Base-by-base conservation (phyloP, 2,797 vertebrate genomes). In the Pterois miles region DNA sequence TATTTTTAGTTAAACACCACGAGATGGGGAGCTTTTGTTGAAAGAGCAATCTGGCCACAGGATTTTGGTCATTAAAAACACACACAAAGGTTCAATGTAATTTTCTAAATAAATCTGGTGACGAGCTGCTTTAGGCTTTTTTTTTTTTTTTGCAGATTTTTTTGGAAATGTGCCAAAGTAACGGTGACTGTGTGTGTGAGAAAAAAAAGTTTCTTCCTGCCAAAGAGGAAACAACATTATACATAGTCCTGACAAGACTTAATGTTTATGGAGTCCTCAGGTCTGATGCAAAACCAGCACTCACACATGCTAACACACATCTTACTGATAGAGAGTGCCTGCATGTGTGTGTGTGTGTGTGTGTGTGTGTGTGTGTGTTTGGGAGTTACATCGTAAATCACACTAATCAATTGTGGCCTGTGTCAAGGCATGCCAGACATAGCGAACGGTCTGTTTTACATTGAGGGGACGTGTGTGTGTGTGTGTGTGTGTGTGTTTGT, bases 221-320 rank as follows among this genome's bases (percentile, higher is more conserved):
- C 65, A 76, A 65, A 81, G 69, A 72, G 82, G 74, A 83, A 89
- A 80, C 56, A 75, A 25, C 9, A 20, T 68, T 72, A 48, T 65
- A 88, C 83, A 78, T 74, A 77, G 78, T 83, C 81, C 83, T 88
- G 88, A 93, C 87, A 88, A 87, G 82, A 85, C 70, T 78, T 73
- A 85, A 81, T 95, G 94, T 96, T 95, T 95, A 95, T 92, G 84
- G 94, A 95, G 96, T 96, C 95, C 94, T 91, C 84, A 88, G 91
- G 82, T 86, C 82, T 91, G 90, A 73, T 68, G 73, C 46, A 85
- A 76, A 83, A 52, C 27, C 48, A 63, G 34, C 34, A 53, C 62
- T 76, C 62, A 74, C 48, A 48, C 65, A 79, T 31, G 70, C 36
- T 43, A 18, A 73, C 50, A 50, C 60, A 71, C 33, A 79, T 22